phyloP scores from a whole-genome alignment of 2,797 vertebrate species.

The Galago senegalensis region DNA sequence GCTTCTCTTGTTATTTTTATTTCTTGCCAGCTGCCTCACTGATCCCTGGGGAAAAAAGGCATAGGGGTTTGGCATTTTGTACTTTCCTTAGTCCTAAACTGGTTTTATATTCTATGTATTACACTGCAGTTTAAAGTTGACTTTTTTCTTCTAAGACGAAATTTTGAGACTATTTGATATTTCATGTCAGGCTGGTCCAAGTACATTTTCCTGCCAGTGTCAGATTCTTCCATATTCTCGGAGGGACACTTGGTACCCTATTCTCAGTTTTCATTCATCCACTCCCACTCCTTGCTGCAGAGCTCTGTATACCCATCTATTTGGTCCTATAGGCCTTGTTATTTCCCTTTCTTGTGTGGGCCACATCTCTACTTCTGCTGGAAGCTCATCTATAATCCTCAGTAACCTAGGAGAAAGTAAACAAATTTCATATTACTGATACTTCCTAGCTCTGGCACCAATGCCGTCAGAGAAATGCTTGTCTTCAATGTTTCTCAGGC shows the following conservation, averaged over 20 bases:
- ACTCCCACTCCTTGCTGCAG: background rate
- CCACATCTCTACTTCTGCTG: background rate
- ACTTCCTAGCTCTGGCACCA: background rate
- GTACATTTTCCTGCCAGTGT: background rate
- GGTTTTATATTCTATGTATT: background rate
- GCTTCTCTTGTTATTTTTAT: background rate
- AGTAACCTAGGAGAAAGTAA: background rate
- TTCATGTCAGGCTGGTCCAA: background rate
- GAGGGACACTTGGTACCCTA: background rate
- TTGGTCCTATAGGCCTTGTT: background rate
- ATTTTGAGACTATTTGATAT: background rate
- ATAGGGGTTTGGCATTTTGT: background rate
- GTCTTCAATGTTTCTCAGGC: background rate
- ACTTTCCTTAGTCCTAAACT: background rate
- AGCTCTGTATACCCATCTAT: background rate
- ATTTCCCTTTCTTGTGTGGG: background rate
- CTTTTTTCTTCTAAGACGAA: background rate
- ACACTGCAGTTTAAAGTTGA: background rate
- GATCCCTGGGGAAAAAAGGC: background rate
- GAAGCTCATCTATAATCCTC: background rate
- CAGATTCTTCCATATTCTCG: background rate
- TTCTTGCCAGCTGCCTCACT: background rate
- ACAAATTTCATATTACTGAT: background rate
- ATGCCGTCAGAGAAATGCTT: background rate
- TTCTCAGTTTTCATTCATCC: background rate